phyloP scores from a whole-genome alignment of 2,888 invertebrate species.

The Cepaea hortensis region DNA sequence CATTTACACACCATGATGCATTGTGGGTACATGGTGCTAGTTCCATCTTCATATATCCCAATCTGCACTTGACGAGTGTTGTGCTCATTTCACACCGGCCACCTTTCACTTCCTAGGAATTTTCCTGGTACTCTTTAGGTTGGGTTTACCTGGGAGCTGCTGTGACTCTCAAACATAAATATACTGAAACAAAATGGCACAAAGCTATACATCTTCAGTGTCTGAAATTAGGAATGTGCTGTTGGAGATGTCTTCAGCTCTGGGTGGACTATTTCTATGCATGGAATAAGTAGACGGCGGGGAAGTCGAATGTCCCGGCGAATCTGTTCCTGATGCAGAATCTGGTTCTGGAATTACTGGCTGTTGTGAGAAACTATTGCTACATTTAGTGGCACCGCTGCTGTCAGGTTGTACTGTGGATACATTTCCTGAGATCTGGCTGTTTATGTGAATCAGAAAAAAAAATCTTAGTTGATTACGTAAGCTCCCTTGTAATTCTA shows the following conservation, averaged over 20 bases:
- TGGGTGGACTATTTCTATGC: neutral
- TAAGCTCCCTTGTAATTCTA: no score
- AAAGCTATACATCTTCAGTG: neutral
- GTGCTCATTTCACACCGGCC: no score
- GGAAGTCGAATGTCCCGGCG: neutral
- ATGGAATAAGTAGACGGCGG: neutral
- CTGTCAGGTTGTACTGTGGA: neutral
- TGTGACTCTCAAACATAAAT: neutral
- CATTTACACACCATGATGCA: no score
- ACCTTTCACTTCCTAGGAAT: no score
- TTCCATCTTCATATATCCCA: no score
- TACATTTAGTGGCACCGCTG: neutral
- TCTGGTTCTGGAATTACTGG: neutral
- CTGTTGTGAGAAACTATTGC: constrained; percentile 26
- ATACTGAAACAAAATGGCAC: neutral
- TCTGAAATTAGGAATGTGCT: neutral
- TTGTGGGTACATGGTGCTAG: no score
- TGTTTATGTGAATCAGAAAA: neutral
- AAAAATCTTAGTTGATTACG: no score
- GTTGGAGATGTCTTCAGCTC: neutral
- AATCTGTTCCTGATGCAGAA: neutral
- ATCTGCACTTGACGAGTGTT: no score
- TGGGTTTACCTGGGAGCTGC: no score
- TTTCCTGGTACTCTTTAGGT: no score
- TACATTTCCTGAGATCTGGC: neutral